Conservation (phyloP, 2,113 vertebrate species). For the Saguinus imperator region DNA sequence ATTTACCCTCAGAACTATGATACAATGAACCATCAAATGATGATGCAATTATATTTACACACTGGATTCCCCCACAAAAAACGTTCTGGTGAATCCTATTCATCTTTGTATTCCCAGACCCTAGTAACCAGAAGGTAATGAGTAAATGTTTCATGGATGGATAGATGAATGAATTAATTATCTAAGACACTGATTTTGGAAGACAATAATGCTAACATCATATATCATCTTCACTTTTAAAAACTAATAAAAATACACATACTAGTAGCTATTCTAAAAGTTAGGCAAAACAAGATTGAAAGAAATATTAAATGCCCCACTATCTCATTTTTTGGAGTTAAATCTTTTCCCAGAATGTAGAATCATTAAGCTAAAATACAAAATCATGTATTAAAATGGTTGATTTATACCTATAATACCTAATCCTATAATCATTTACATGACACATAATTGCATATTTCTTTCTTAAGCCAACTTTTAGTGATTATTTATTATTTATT, state of each 20-base stretch:
- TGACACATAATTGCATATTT: not conserved
- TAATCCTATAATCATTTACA: constrained; percentile 36
- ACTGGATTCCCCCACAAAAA: not conserved
- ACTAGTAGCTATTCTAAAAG: not conserved
- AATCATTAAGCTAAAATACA: constrained; percentile 61
- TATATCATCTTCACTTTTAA: not conserved
- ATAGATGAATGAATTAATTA: not conserved
- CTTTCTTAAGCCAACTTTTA: not conserved
- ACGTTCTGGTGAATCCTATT: not conserved
- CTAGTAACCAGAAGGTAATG: not conserved
- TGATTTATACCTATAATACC: not conserved
- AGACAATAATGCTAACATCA: not conserved
- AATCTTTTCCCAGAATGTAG: constrained; percentile 37
- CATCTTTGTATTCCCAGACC: not conserved
- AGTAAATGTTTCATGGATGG: not conserved
- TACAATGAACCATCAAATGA: not conserved
- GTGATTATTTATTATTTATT: too few species aligned
- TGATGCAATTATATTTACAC: not conserved
- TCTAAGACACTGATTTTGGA: not conserved
- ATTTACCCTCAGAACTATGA: not conserved
- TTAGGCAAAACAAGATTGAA: not conserved
- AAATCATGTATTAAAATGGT: constrained; percentile 52
- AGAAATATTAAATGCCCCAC: constrained; percentile 21
- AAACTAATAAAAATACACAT: not conserved
- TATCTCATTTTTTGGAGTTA: constrained; percentile 51